Conservation (phyloP, 92 coral and sea anemone genomes). For the Zoanthus solanderi region DNA sequence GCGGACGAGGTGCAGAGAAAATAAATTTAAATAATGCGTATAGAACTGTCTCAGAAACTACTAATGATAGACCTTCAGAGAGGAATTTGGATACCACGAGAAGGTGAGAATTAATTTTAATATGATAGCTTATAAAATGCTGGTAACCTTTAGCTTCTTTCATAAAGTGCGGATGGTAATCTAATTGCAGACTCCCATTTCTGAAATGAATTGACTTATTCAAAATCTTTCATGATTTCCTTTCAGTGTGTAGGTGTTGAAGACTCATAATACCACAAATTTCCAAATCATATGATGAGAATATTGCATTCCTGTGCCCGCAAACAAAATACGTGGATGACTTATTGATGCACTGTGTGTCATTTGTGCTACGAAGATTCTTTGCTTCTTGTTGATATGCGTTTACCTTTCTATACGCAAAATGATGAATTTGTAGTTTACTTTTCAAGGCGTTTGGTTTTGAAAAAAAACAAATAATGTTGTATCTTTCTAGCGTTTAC, state of each 20-base stretch:
- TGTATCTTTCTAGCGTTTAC: constrained; percentile 16
- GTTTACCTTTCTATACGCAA: constrained; percentile 4
- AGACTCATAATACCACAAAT: constrained; percentile 25
- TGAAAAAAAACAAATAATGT: constrained; percentile 8
- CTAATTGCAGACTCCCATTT: constrained; percentile 30
- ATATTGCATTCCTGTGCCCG: constrained; percentile 34
- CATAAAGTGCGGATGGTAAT: constrained; percentile 16
- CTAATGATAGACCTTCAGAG: constrained; percentile 32
- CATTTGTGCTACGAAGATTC: not conserved
- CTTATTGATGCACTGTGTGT: constrained; percentile 46
- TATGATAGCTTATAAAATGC: constrained; percentile 15
- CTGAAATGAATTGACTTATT: not conserved
- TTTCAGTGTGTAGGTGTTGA: constrained; percentile 5
- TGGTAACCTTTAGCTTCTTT: not conserved
- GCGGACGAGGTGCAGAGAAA: constrained; percentile 37
- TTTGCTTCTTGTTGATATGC: constrained; percentile 14
- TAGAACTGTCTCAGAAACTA: constrained; percentile 37
- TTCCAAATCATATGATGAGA: constrained; percentile 39
- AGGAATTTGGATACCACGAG: constrained; percentile 29
- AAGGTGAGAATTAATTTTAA: constrained; percentile 15
- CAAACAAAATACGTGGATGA: constrained; percentile 34
- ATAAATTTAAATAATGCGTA: constrained; percentile 35
- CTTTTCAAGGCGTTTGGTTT: not conserved
- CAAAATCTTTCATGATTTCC: not conserved
- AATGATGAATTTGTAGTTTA: not conserved